Conservation (phyloP, 2,888 invertebrate species). For the Ichneumoninae sp. region DNA sequence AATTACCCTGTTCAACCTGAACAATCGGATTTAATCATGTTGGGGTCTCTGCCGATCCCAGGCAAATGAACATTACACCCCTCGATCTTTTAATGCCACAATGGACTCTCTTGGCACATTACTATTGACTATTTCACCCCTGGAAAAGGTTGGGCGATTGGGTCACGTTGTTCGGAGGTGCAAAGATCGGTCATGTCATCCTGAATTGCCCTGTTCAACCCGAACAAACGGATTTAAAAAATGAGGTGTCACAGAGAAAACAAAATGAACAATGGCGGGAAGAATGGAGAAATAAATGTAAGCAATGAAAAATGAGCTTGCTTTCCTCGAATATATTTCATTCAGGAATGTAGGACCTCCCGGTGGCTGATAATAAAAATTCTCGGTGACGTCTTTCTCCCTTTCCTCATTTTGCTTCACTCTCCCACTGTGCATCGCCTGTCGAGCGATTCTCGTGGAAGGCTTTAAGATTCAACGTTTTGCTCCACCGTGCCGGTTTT, state of each 20-base stretch:
- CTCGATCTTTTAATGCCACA: background rate
- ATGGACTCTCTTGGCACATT: too few relatives aligned
- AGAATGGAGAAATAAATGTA: conserved; percentile 24
- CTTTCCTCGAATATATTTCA: conserved; percentile 14
- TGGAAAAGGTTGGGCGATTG: background rate
- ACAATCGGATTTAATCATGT: background rate
- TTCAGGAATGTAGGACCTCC: conserved; percentile 6
- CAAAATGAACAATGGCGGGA: background rate
- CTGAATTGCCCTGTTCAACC: background rate
- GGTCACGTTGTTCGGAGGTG: background rate
- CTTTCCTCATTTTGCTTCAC: background rate
- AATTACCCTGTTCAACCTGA: too few relatives aligned
- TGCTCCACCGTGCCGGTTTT: background rate
- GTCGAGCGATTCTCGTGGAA: conserved; percentile 53
- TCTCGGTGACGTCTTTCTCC: conserved; percentile 52
- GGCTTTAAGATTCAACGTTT: conserved; percentile 46
- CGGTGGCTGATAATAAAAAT: conserved; percentile 54
- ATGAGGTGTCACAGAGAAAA: background rate
- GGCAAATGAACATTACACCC: background rate
- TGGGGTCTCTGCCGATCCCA: background rate
- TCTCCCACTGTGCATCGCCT: conserved; percentile 8
- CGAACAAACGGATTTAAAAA: background rate
- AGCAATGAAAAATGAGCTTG: conserved; percentile 44
- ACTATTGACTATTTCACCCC: background rate
- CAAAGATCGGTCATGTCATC: background rate